Evolutionary conservation across 64 coral and sea anemone genomes (phyloP).

Genomic region (Montipora sp.): DNA sequence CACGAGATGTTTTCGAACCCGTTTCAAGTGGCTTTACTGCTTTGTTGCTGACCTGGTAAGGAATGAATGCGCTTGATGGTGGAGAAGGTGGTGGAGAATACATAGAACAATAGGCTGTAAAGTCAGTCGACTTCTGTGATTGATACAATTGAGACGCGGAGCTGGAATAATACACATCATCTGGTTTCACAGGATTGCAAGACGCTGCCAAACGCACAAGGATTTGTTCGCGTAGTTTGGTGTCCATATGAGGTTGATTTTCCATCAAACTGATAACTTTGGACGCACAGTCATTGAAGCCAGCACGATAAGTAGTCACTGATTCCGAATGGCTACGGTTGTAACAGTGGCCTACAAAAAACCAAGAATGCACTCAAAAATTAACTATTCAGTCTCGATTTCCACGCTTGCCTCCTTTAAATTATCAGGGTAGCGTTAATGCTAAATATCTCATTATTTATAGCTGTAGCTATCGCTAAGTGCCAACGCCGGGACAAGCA

Average conservation of each 20-base stretch:
- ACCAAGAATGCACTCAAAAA: neutral
- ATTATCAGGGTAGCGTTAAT: neutral
- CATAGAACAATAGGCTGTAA: neutral
- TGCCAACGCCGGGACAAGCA: too few relatives aligned
- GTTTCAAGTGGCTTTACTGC: neutral
- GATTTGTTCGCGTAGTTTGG: constrained; percentile 25
- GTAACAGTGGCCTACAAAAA: constrained; percentile 7
- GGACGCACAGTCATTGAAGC: constrained; percentile 23
- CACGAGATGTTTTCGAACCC: neutral
- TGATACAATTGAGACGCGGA: neutral
- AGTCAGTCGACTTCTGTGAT: neutral
- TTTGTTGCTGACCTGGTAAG: neutral
- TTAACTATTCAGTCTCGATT: neutral
- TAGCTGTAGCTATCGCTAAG: too few relatives aligned
- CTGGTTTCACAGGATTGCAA: neutral
- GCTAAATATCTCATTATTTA: neutral
- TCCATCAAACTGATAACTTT: constrained; percentile 26
- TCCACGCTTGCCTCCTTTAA: neutral
- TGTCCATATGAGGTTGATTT: constrained; percentile 14
- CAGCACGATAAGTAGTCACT: constrained; percentile 2
- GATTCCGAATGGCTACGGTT: constrained; percentile 8
- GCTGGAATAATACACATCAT: neutral
- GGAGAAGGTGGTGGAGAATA: constrained; percentile 22
- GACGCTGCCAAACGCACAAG: constrained; percentile 24
- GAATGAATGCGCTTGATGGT: constrained; percentile 24